Evolutionary conservation across 2,888 invertebrate genomes (phyloP), one percentile per base, ranked within the genome.

Genomic region (Spilarctia lutea): DNA sequence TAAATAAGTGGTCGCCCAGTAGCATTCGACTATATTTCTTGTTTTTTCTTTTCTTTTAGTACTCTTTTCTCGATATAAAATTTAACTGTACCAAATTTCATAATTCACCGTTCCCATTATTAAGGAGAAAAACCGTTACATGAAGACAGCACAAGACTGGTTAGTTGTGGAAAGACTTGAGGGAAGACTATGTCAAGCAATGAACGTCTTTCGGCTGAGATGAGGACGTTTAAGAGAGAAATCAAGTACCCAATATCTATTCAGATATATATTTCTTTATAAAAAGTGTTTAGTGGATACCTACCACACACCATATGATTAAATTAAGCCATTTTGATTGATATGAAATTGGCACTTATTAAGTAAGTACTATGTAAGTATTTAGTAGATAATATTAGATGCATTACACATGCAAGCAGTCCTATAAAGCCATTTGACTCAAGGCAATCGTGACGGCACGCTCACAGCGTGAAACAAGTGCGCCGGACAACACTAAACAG

Each of bases 391-490:
- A 72, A 78, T 77, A 56, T 68, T 56, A 42, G 65, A 39, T 77
- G 20, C 42, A 70, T 63, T 72, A 79, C 60, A 73, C 67, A 70
- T 75, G 76, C 77, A 77, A 72, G 76, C 72, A 39, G 75, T 75
- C 81, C 83, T 80, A 76, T 80, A 80, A 86, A 86, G 84, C 86
- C 84, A 89, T 91, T 89, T 87, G 87, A 91, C 88, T 88, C 84
- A 63, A 78, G 83, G 83, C 81, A 84, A 81, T 92, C 92, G 92
- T 93, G 92, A 92, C 91, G 89, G 89, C 92, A 92, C 92, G 92
- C 85, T 86, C 84, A 75, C 84, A 85, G 85, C 87, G 81, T 82
- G 87, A 86, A 86, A 88, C 90, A 91, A 89, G 90, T 88, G 89
- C 86, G 80, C 87, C 83, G 87, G 86, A 88, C 88, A 89, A 87